Conservation (phyloP, 2,888 invertebrate species). For the Sesia apiformis region DNA sequence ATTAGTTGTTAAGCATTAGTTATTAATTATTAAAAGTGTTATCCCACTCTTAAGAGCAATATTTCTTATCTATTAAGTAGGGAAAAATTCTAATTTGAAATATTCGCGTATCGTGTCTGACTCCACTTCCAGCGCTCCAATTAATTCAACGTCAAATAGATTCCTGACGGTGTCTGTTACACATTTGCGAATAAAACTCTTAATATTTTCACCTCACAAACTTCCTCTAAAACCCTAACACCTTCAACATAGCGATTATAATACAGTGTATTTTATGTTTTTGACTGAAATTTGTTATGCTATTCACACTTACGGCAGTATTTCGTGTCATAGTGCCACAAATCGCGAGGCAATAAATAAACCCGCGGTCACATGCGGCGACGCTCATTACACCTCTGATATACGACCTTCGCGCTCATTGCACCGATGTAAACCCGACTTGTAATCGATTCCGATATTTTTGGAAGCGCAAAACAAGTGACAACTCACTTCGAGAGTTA, state of each 20-base stretch:
- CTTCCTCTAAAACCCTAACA: background rate
- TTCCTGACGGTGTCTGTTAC: constrained; percentile 8
- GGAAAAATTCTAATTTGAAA: too few relatives aligned
- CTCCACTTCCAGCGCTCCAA: constrained; percentile 5
- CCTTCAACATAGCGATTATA: background rate
- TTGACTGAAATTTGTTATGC: background rate
- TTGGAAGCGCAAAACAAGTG: constrained; percentile 9
- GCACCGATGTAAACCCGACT: constrained; percentile 29
- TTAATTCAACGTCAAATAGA: constrained; percentile 12
- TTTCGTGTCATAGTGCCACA: constrained; percentile 53
- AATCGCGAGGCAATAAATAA: constrained; percentile 54
- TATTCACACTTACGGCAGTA: constrained; percentile 4
- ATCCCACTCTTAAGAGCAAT: too few relatives aligned
- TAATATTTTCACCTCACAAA: background rate
- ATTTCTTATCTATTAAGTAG: too few relatives aligned
- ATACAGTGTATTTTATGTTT: background rate
- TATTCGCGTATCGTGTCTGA: background rate
- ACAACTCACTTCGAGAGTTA: constrained; percentile 5
- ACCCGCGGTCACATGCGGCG: constrained; percentile 58
- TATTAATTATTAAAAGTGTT: too few relatives aligned
- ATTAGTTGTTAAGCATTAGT: too few relatives aligned
- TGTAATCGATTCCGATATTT: constrained; percentile 22
- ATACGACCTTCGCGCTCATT: constrained; percentile 34
- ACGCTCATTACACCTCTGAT: constrained; percentile 53
- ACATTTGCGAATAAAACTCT: background rate